Conservation (phyloP, 2,888 invertebrate genomes). For the Chymomyza fuscimana region DNA sequence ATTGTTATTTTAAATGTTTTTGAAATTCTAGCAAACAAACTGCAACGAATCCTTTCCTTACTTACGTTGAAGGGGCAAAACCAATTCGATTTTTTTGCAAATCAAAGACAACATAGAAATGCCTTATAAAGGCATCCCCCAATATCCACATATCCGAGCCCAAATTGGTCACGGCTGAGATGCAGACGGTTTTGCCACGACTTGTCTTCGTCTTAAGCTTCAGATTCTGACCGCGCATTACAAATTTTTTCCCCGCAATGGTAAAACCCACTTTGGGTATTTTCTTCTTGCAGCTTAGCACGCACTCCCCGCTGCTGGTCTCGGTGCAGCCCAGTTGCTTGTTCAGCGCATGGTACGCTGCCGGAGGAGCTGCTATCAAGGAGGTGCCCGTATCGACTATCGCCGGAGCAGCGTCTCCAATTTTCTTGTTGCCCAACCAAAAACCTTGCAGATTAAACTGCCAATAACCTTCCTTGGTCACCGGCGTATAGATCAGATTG, state of each 20-base stretch:
- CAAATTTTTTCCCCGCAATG: conserved; percentile 31
- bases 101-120: conserved; percentile 55
- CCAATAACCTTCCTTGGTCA: conserved; percentile 44
- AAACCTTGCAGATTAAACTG: conserved; percentile 36
- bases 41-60: too few relatives aligned
- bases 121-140: conserved; percentile 51
- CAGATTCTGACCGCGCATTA: conserved; percentile 38
- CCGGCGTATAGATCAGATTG: conserved; percentile 34
- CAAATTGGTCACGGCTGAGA: conserved; percentile 41
- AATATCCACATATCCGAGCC: conserved; percentile 34
- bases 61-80: conserved; percentile 28
- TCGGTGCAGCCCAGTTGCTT: conserved; percentile 15
- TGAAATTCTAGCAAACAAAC: too few relatives aligned
- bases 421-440: conserved; percentile 7
- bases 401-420: conserved; percentile 16
- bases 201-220: conserved; percentile 17
- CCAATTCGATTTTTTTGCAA: conserved; percentile 38
- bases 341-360: neutral
- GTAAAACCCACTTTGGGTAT: conserved; percentile 30
- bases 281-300: conserved; percentile 27
- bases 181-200: conserved; percentile 25
- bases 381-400: conserved; percentile 59
- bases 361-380: conserved; percentile 39
- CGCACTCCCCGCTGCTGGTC: conserved; percentile 16
- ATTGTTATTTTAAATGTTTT: too few relatives aligned